phyloP scores from a whole-genome alignment of 2,797 vertebrate species.

The Ambastaia sidthimunki region DNA sequence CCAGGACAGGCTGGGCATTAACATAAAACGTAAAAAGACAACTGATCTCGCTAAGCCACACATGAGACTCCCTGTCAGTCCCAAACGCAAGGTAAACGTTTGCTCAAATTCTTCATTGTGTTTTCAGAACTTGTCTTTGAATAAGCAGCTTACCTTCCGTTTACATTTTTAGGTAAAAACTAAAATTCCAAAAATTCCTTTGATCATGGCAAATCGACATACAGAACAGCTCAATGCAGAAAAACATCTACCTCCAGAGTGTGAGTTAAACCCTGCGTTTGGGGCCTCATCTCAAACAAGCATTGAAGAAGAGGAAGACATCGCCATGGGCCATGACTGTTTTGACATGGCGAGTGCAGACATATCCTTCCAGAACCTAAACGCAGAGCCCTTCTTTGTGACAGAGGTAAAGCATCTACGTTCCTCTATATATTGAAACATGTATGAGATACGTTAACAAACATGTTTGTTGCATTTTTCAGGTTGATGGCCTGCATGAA shows the following conservation, averaged over 20 bases:
- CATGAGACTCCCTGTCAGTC: conserved; percentile 68
- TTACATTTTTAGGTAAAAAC: conserved; percentile 71
- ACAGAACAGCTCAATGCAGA: conserved; percentile 12
- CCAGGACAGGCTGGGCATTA: conserved; percentile 80
- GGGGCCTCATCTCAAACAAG: conserved; percentile 24
- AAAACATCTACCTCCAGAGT: conserved; percentile 2
- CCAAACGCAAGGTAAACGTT: conserved; percentile 77
- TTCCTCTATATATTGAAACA: not conserved
- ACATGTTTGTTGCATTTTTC: conserved; percentile 1
- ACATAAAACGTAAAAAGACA: conserved; percentile 72
- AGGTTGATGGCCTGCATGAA: conserved; percentile 69
- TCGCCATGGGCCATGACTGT: conserved; percentile 15
- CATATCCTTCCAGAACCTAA: conserved; percentile 49
- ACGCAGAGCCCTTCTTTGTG: conserved; percentile 78
- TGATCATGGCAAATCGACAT: conserved; percentile 52
- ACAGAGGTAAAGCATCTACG: conserved; percentile 78
- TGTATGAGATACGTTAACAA: not conserved
- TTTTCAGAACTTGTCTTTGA: not conserved
- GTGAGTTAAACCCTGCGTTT: conserved; percentile 34
- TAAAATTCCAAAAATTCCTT: conserved; percentile 65
- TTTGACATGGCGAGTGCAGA: conserved; percentile 16
- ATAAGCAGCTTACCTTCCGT: not conserved
- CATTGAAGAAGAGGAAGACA: conserved; percentile 21
- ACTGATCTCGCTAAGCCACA: conserved; percentile 61
- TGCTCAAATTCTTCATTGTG: not conserved